Evolutionary conservation across 1,140 invertebrate species (phyloP), one percentile per base, ranked within the genome.

Genomic region (Procambarus virginalis): DNA sequence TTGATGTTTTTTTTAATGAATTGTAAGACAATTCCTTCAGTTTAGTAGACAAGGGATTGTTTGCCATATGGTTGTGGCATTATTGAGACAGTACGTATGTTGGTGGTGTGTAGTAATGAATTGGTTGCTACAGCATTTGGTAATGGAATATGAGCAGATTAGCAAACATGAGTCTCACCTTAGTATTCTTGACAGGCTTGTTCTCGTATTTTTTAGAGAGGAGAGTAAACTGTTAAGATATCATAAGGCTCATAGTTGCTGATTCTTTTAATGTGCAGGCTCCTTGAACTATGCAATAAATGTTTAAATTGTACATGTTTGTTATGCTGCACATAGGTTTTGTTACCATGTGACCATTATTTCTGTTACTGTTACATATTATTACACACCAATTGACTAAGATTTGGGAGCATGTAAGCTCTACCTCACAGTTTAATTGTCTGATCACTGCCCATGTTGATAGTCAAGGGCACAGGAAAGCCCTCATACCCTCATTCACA

Each of bases 401-500:
- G 46, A 55, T 79, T 79, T 86, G 46, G 60, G 88, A 89, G 88
- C 88, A 82, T 78, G 75, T 70, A 78, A 83, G 88, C 88, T 89
- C 88, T 89, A 89, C 81, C 81, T 89, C 88, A 84, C 22, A 70
- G 80, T 70, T 79, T 73, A 81, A 68, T 89, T 84, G 76, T 89
- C 81, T 68, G 58, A 89, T 89, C 88, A 89, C 88, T 89, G 88
- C 88, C 88, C 81, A 89, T 84, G 88, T 84, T 89, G 88, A 89
- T 89, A 89, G 88, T 89, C 88, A 89, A 89, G 88, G 88, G 88
- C 88, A 89, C 60, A 76, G 82, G 79, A 84, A 89, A 84, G 88
- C 88, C 88, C 84, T 46, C 70, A 60, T 58, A 64, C 51, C 70
- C 77, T 34, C 78, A 77, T 70, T 68, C 49, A 51, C 49, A 48